Evolutionary conservation across 1,140 invertebrate genomes (phyloP).

Genomic region (Rhopalosiphum padi): DNA sequence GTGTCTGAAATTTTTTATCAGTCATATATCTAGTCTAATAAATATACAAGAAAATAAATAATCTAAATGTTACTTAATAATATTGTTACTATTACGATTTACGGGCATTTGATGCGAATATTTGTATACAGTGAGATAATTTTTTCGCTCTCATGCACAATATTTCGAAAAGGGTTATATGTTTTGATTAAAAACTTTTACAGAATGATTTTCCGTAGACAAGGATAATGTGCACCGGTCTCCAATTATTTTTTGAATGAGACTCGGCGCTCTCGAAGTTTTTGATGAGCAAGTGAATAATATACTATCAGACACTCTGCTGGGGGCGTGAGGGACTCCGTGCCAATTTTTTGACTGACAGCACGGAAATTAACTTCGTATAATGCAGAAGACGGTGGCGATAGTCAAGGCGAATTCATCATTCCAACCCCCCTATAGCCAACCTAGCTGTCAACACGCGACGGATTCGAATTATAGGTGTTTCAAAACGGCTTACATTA

Average conservation of each 20-base stretch:
- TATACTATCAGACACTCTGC: constrained; percentile 20
- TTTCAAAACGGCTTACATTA: constrained; percentile 26
- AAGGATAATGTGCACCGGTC: not conserved
- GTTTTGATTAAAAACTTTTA: constrained; percentile 46
- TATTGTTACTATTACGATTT: not conserved
- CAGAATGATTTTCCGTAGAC: not conserved
- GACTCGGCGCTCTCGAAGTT: constrained; percentile 27
- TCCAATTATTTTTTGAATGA: constrained; percentile 42
- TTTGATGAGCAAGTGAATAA: constrained; percentile 46
- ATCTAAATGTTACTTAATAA: not conserved
- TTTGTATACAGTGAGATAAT: not conserved
- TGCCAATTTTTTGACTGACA: constrained; percentile 56
- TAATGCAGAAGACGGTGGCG: constrained; percentile 1
- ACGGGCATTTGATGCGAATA: not conserved
- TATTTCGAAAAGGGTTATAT: not conserved
- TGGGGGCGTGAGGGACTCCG: not conserved
- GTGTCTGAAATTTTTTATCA: not conserved
- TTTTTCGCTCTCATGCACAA: not conserved
- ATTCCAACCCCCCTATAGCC: constrained; percentile 19
- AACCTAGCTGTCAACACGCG: constrained; percentile 19
- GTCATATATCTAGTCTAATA: not conserved
- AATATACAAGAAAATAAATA: not conserved
- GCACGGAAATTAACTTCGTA: constrained; percentile 55
- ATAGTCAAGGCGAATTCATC: constrained; percentile 47
- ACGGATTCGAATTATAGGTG: constrained; percentile 40